Base-by-base conservation (phyloP, 2,113 vertebrate species). In the Myiagra hebetior region DNA sequence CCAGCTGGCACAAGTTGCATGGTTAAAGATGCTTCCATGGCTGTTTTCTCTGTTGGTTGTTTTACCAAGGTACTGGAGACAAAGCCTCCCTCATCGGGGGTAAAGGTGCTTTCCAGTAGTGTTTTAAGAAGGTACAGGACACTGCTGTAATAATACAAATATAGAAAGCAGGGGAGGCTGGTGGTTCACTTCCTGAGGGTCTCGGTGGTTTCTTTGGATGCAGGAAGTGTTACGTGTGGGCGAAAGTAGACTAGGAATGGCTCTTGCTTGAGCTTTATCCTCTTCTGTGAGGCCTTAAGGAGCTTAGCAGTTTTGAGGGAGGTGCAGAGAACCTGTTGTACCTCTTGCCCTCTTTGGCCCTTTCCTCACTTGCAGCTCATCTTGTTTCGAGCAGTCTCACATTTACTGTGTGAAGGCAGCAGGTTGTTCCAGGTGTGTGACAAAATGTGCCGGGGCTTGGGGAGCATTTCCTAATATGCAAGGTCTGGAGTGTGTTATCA, bases 241-340 rank as follows among this genome's bases (percentile, higher is more conserved):
- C 27, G 41, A 84, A 60, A 84, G 87, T 24, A 73, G 92, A 30
- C 79, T 44, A 18, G 85, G 73, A 85, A 64, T 74, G 92, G 87
- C 92, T 86, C 93, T 92, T 92, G 75, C 92, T 84, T 94, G 28
- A 88, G 85, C 93, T 88, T 96, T 63, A 94, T 92, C 92, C 88
- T 67, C 86, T 96, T 86, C 93, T 91, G 76, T 0, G 21, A 53
- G 88, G 88, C 80, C 74, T 31, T 94, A 95, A 89, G 53, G 50
- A 91, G 88, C 80, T 96, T 94, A 84, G 15, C 52, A 65, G 91
- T 88, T 87, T 59, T 11, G 77, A 87, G 94, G 94, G 80, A 65
- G 90, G 59, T 42, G 53, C 75, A 41, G 10, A 30, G 76, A 67
- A 55, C 88, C 80, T 78, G 52, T 30, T 24, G 80, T 33, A 55